phyloP scores from a whole-genome alignment of 2,113 vertebrate genomes.

The Cynocephalus volans region DNA sequence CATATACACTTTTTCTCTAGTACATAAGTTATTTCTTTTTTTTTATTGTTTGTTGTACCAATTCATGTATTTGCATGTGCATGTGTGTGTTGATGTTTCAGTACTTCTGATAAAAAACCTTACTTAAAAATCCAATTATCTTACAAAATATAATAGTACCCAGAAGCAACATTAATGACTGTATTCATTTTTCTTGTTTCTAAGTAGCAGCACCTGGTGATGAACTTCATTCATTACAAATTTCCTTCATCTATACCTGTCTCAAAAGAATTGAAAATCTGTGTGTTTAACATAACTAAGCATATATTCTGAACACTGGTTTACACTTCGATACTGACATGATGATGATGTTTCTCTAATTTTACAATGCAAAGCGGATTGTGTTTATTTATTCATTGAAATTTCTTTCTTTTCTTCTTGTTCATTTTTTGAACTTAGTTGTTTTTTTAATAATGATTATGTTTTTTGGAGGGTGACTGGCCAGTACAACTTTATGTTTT shows the following conservation, averaged over 20 bases:
- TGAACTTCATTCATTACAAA: conserved; percentile 30
- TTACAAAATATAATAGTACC: conserved; percentile 58
- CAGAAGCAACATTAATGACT: conserved; percentile 59
- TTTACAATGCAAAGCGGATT: not conserved
- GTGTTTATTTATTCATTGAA: not conserved
- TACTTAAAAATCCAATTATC: conserved; percentile 66
- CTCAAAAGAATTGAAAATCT: conserved; percentile 33
- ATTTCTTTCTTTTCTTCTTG: not conserved
- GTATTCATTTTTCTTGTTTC: conserved; percentile 59
- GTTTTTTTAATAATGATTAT: not conserved
- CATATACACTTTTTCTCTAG: not conserved
- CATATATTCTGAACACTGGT: not conserved
- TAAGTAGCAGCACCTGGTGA: conserved; percentile 55
- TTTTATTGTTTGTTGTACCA: not conserved
- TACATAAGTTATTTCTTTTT: not conserved
- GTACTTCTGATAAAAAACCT: conserved; percentile 17
- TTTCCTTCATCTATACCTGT: not conserved
- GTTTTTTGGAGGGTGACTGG: too few relatives aligned
- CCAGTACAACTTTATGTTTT: not conserved
- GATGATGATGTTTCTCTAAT: not conserved
- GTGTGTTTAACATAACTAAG: not conserved
- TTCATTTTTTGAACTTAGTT: not conserved
- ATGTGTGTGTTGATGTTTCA: not conserved
- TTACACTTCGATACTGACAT: not conserved
- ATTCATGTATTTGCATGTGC: not conserved